Conservation (phyloP, 2,113 vertebrate species). For the Meles meles region DNA sequence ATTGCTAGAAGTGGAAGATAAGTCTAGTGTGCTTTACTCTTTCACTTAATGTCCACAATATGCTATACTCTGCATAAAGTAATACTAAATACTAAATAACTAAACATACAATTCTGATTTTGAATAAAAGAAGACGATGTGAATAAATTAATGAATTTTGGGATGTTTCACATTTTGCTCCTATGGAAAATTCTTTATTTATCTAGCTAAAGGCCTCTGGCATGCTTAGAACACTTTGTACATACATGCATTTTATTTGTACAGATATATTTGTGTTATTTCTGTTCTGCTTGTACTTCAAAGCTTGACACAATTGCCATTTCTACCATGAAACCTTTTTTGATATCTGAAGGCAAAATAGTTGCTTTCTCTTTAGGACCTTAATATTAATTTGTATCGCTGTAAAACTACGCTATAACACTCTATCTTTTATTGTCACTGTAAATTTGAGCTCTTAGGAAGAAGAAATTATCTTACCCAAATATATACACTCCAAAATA, state of each 20-base stretch:
- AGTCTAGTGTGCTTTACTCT: neutral
- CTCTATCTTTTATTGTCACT: neutral
- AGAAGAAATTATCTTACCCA: neutral
- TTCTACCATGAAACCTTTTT: neutral
- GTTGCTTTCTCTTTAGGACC: neutral
- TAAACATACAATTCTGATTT: neutral
- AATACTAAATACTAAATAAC: too few species aligned
- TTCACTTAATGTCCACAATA: neutral
- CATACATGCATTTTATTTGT: neutral
- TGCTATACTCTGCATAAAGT: neutral
- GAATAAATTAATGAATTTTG: neutral
- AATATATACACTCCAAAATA: neutral
- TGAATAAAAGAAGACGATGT: neutral
- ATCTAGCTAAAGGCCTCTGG: neutral
- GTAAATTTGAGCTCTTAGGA: neutral
- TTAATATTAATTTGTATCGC: neutral
- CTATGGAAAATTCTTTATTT: neutral
- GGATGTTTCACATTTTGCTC: neutral
- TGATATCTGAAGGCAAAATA: neutral
- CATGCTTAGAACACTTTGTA: neutral
- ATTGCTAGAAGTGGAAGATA: neutral
- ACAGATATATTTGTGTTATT: neutral
- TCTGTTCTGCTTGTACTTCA: neutral
- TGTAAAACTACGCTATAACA: neutral
- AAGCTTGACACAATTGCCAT: neutral